Evolutionary conservation across 2,888 invertebrate genomes (phyloP).

Genomic region (Eilema depressum): DNA sequence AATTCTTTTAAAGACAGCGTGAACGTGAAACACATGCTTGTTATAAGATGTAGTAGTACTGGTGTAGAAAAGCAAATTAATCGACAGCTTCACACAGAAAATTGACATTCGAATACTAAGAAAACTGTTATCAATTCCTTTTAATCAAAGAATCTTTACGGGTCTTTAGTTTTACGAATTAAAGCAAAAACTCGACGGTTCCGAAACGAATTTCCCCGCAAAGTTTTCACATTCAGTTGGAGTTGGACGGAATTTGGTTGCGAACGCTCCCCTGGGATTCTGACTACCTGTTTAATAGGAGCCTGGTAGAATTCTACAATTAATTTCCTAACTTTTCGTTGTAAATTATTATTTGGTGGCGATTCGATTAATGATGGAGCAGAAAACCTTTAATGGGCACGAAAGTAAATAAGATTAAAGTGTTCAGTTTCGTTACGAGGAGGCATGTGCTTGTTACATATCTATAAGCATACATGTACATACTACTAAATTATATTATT

Average conservation of each 20-base stretch:
- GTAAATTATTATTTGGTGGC: slow-evolving; percentile 58
- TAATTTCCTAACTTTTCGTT: slow-evolving; percentile 69
- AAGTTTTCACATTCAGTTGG: slow-evolving; percentile 69
- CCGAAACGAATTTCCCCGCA: slow-evolving; percentile 52
- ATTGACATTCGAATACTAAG: slow-evolving; percentile 3
- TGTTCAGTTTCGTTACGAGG: neutral
- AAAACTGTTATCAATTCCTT: slow-evolving; percentile 34
- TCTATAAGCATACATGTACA: no score
- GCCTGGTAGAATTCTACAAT: slow-evolving; percentile 63
- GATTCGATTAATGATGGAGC: slow-evolving; percentile 31
- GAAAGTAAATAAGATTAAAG: neutral
- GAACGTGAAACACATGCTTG: no score
- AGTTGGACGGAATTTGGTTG: slow-evolving; percentile 63
- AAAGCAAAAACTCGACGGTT: slow-evolving; percentile 60
- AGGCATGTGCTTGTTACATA: no score
- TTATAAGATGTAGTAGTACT: neutral
- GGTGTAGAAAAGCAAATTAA: slow-evolving; percentile 12
- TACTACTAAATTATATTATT: no score
- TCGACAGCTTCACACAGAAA: neutral
- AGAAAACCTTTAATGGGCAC: slow-evolving; percentile 28
- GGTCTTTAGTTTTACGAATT: slow-evolving; percentile 56
- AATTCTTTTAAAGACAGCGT: no score
- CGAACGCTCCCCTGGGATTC: slow-evolving; percentile 57
- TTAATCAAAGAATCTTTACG: slow-evolving; percentile 49
- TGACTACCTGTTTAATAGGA: slow-evolving; percentile 59